Conservation (phyloP, 2,888 invertebrate species). For the Margaritifera margaritifera region DNA sequence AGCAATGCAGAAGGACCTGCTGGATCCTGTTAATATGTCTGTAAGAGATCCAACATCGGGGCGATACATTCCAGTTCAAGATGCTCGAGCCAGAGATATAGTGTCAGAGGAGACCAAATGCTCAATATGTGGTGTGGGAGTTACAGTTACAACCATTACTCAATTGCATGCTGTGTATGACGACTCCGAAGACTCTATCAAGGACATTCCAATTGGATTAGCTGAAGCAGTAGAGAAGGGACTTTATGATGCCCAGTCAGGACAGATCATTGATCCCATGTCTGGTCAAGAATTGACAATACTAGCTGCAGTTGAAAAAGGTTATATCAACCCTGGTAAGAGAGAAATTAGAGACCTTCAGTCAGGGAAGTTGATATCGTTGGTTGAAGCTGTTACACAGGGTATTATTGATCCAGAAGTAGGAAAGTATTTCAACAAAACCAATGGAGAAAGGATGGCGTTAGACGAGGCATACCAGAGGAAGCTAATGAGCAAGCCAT, state of each 20-base stretch:
- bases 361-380: slow-evolving; percentile 88
- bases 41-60: slow-evolving; percentile 86
- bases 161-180: slow-evolving; percentile 65
- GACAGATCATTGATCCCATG: slow-evolving; percentile 73
- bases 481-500: slow-evolving; percentile 75
- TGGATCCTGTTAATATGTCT: slow-evolving; percentile 87
- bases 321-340: slow-evolving; percentile 80
- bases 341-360: slow-evolving; percentile 86
- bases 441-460: slow-evolving; percentile 83
- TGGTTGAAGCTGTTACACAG: slow-evolving; percentile 92
- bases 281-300: slow-evolving; percentile 77
- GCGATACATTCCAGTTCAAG: slow-evolving; percentile 78
- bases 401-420: slow-evolving; percentile 84
- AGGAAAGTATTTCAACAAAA: slow-evolving; percentile 86
- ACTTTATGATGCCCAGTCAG: slow-evolving; percentile 72
- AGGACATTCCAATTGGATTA: slow-evolving; percentile 64
- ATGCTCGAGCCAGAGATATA: slow-evolving; percentile 56
- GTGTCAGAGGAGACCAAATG: slow-evolving; percentile 53
- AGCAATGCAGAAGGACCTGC: slow-evolving; percentile 92
- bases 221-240: slow-evolving; percentile 71
- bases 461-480: slow-evolving; percentile 88
- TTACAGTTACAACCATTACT: slow-evolving; percentile 61
- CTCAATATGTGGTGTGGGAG: slow-evolving; percentile 58
- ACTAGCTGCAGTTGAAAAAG: slow-evolving; percentile 81
- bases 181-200: slow-evolving; percentile 46